Conservation (phyloP, 2,888 invertebrate genomes). For the Stenodema calcarata region DNA sequence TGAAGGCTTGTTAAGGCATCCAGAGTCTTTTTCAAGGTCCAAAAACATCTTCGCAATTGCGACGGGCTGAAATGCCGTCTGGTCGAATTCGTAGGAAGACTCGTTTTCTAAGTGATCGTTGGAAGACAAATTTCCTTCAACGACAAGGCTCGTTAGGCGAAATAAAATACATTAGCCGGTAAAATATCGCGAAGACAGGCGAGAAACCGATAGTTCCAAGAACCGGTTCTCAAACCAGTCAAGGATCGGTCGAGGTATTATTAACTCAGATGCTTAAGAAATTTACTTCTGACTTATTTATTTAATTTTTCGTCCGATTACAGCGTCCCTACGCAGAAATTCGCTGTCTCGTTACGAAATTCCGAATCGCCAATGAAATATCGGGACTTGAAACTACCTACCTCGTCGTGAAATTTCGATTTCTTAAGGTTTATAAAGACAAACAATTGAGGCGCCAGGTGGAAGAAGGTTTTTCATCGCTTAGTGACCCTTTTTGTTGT, state of each 20-base stretch:
- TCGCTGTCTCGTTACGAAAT: not conserved
- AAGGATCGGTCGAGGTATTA: not conserved
- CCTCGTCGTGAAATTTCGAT: no score
- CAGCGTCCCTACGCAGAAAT: not conserved
- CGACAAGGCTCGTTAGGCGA: not conserved
- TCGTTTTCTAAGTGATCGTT: not conserved
- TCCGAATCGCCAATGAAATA: not conserved
- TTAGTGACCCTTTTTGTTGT: no score
- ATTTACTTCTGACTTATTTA: not conserved
- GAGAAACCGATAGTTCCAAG: not conserved
- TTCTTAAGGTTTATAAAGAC: no score
- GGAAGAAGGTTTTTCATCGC: no score
- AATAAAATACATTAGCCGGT: not conserved
- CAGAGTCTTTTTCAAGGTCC: not conserved
- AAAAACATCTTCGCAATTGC: not conserved
- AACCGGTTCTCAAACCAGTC: not conserved
- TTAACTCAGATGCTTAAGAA: not conserved
- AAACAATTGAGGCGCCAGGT: no score
- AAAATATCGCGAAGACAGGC: not conserved
- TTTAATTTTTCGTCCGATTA: not conserved
- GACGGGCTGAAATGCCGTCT: not conserved
- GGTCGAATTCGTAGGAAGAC: not conserved
- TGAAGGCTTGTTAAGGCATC: not conserved
- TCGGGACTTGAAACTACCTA: no score
- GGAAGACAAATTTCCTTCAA: not conserved